Base-by-base conservation (phyloP, 1,140 invertebrate species). In the Rhynchophorus ferrugineus region DNA sequence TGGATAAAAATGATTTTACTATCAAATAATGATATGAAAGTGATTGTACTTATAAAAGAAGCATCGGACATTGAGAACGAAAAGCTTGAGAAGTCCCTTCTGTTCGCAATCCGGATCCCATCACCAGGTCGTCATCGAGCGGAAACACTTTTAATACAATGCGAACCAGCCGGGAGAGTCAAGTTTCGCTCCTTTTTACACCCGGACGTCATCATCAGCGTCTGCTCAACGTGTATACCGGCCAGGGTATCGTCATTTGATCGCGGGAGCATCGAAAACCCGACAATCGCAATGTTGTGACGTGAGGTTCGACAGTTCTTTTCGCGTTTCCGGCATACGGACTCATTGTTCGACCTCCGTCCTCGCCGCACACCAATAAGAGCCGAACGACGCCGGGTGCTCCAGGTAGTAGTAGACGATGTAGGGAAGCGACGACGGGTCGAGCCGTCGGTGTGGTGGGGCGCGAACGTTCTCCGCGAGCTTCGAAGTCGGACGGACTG, bases 201-300 rank as follows among this genome's bases (percentile, higher is more conserved):
- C 53, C 53, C 56, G 57, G 57, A 8, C 49, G 45, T 42, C 18
- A n/a, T n/a, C n/a, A n/a, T n/a, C n/a, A n/a, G n/a, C n/a, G n/a
- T n/a, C n/a, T n/a, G n/a, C n/a, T n/a, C n/a, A n/a, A n/a, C n/a
- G n/a, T n/a, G n/a, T n/a, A n/a, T n/a, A n/a, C n/a, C n/a, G n/a
- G n/a, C n/a, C n/a, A n/a, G n/a, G n/a, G n/a, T n/a, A n/a, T n/a
- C 47, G 57, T 55, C 57, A 56, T 48, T 58, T 48, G 52, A 58
- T 58, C 47, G 38, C n/a, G 21, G 16, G 22, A 29, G 13, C 14
- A 7, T 16, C 34, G 45, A 48, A 37, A 49, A 29, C 24, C 36
- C 42, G 49, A 58, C 51, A 51, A 58, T 58, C 50, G 42, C 52
- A 38, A 51, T 55, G 44, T 56, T 55, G 48, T 56, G 57, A 58